phyloP scores from a whole-genome alignment of 2,888 invertebrate genomes.

The Trisateles emortualis region DNA sequence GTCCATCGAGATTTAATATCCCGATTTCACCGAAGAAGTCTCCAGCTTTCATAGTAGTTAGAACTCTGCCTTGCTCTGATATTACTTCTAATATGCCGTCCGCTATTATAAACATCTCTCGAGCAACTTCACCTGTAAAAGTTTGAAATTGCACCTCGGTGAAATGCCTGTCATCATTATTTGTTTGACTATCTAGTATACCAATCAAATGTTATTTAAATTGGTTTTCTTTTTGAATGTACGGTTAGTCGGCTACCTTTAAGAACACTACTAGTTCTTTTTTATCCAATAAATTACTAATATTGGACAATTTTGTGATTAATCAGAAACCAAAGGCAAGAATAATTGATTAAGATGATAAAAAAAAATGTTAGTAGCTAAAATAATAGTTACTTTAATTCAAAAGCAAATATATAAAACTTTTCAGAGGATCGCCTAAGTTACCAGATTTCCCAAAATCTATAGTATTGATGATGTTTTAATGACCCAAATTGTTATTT shows the following conservation, averaged over 20 bases:
- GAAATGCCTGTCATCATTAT: too few species aligned
- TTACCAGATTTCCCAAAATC: too few species aligned
- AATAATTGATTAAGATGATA: not conserved
- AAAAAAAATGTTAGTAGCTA: not conserved
- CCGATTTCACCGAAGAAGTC: conserved; percentile 99
- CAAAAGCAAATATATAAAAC: too few species aligned
- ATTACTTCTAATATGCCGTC: conserved; percentile 98
- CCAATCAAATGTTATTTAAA: too few species aligned
- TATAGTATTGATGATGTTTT: not conserved
- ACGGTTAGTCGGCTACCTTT: too few species aligned
- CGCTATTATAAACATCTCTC: conserved; percentile 99
- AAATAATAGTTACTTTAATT: too few species aligned
- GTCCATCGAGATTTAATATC: conserved; percentile 97
- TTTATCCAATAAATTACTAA: too few species aligned
- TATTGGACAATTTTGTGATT: not conserved
- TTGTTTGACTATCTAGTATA: too few species aligned
- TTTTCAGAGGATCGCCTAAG: too few species aligned
- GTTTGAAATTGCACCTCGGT: not conserved
- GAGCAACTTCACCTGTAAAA: conserved; percentile 91
- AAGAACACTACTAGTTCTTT: too few species aligned
- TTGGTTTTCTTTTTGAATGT: too few species aligned
- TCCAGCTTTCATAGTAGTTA: conserved; percentile 98
- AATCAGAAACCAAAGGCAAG: not conserved
- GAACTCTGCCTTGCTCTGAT: conserved; percentile 96
- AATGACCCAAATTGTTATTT: conserved; percentile 1